A percentile compares a stretch with the other conserved stretches of the same genome.
These are phyloP conservation scores for Melanotaenia pygmaea DNA, from an alignment of 2,797 vertebrate species.

Conservation along the genomic window DNA sequence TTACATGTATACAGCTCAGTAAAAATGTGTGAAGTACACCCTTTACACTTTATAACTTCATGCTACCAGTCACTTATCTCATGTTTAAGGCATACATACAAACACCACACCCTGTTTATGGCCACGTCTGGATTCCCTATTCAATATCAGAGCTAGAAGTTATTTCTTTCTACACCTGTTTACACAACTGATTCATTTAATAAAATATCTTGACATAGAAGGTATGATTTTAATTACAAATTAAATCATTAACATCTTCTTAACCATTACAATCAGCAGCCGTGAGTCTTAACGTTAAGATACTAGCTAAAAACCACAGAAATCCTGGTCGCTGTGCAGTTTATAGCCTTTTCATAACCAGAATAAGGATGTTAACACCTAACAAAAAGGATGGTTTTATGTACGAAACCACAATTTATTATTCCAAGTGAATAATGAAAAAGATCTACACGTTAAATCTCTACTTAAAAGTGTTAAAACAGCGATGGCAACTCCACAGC, in stretches of 20 bases:
- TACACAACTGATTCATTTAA: background rate
- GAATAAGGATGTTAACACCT: background rate
- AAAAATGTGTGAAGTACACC: background rate
- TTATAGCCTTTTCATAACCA: background rate
- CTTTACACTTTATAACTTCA: background rate
- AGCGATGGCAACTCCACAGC: no score
- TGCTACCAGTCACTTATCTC: slow-evolving; percentile 6
- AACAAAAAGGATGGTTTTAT: background rate
- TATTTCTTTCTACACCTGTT: background rate
- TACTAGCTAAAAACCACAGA: background rate
- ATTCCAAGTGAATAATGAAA: background rate
- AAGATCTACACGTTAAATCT: background rate
- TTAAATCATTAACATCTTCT: no score
- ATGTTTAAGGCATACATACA: slow-evolving; percentile 1
- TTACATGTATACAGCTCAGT: background rate
- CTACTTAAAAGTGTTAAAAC: no score
- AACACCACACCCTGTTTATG: background rate
- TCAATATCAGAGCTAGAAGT: background rate
- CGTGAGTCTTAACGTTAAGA: background rate
- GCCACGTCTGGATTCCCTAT: background rate
- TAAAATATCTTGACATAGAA: background rate
- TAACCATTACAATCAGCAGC: background rate
- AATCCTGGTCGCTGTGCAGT: background rate
- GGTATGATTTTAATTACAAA: background rate
- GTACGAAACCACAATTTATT: background rate